These are phyloP conservation scores for Andrena hattorfiana DNA, from an alignment of 2,888 invertebrate genomes.

Conservation along the genomic window DNA sequence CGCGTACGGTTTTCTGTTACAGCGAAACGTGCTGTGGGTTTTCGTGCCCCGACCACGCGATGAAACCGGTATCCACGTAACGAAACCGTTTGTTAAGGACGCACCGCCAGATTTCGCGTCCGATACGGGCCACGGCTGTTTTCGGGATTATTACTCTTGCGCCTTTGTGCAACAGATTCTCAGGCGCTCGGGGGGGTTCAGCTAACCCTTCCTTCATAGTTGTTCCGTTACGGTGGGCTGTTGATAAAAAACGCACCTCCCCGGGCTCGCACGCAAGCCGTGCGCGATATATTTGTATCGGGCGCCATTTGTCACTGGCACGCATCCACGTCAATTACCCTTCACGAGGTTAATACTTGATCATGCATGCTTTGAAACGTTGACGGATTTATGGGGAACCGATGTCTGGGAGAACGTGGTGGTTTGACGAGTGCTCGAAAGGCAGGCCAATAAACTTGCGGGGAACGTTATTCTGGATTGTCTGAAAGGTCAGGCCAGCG, in stretches of 20 bases:
- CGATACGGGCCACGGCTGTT: constrained; percentile 13
- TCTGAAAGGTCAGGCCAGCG: constrained; percentile 13
- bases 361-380: constrained; percentile 17
- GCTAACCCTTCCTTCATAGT: too few species aligned
- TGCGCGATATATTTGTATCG: neutral
- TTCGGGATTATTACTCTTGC: constrained; percentile 20
- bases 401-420: constrained; percentile 9
- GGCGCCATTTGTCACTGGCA: constrained; percentile 2
- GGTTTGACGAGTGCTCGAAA: constrained; percentile 14
- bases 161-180: constrained; percentile 5
- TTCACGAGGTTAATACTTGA: constrained; percentile 15
- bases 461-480: constrained; percentile 14
- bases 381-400: constrained; percentile 30
- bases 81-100: constrained; percentile 42
- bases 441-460: constrained; percentile 27
- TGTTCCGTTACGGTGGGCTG: too few species aligned
- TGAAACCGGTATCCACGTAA: constrained; percentile 38
- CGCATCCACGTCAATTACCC: constrained; percentile 6
- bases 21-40: constrained; percentile 59
- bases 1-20: constrained; percentile 70
- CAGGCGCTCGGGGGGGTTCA: neutral
- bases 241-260: too few species aligned
- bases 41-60: constrained; percentile 49
- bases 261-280: neutral
- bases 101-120: constrained; percentile 19